These are phyloP conservation scores for Aix galericulata DNA, from an alignment of 2,113 vertebrate genomes.

Conservation along the genomic window DNA sequence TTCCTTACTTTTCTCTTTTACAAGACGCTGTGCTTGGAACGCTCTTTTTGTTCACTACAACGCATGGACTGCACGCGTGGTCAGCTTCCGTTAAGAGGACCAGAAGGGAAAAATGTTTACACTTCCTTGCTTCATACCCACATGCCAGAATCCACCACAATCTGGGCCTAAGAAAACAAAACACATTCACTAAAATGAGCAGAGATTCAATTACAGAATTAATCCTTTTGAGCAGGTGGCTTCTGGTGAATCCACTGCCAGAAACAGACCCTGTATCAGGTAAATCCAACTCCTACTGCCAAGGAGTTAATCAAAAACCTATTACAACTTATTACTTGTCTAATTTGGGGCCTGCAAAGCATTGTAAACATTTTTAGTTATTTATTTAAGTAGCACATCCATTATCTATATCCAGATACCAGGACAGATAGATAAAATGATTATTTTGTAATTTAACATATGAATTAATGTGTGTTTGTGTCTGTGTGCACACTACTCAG, in stretches of 20 bases:
- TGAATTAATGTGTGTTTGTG: background rate
- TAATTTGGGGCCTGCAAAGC: constrained; percentile 51
- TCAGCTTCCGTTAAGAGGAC: background rate
- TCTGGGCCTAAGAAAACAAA: constrained; percentile 26
- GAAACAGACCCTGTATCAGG: constrained; percentile 39
- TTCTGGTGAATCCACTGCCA: constrained; percentile 47
- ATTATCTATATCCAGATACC: constrained; percentile 37
- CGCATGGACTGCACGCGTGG: background rate
- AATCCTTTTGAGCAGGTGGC: constrained; percentile 57
- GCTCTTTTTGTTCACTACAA: background rate
- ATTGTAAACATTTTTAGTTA: constrained; percentile 51
- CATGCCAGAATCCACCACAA: background rate
- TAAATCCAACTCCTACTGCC: constrained; percentile 53
- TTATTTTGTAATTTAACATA: constrained; percentile 38
- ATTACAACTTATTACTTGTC: constrained; percentile 62
- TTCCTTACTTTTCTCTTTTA: background rate
- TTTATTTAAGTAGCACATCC: background rate
- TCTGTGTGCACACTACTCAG: background rate
- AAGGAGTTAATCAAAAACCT: constrained; percentile 68
- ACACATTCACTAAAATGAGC: constrained; percentile 16
- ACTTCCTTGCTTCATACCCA: background rate
- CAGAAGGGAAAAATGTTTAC: background rate
- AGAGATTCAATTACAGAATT: constrained; percentile 58
- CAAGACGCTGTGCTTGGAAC: background rate
- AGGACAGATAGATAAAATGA: constrained; percentile 21